Conservation (phyloP, 2,888 invertebrate genomes). For the Celastrina argiolus region DNA sequence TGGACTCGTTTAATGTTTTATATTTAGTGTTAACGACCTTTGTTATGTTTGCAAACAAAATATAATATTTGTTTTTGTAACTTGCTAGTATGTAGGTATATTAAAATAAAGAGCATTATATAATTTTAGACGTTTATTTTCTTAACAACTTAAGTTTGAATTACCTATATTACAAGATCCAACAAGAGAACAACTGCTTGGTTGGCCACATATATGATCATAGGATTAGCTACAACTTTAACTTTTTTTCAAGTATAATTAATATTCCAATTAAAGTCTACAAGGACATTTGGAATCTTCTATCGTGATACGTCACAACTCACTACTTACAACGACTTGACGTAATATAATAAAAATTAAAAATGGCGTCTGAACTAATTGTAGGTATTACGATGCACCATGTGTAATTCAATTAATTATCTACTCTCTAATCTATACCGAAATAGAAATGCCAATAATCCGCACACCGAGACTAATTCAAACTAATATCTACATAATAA, state of each 20-base stretch:
- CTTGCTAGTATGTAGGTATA: not conserved
- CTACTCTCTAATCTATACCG: not conserved
- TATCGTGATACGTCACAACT: not conserved
- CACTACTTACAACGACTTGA: too few relatives aligned
- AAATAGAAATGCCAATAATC: not conserved
- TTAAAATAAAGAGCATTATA: conserved; percentile 1
- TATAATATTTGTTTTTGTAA: not conserved
- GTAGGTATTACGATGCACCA: too few relatives aligned
- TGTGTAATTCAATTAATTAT: not conserved
- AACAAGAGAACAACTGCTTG: too few relatives aligned
- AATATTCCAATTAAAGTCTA: too few relatives aligned
- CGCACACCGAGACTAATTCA: conserved; percentile 1
- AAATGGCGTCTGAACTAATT: not conserved
- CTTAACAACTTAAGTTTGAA: not conserved
- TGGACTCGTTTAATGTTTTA: conserved; percentile 54
- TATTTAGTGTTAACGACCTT: conserved; percentile 22
- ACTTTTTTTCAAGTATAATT: too few relatives aligned
- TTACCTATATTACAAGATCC: too few relatives aligned
- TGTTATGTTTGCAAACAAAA: not conserved
- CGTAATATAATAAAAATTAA: too few relatives aligned
- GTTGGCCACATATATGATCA: too few relatives aligned
- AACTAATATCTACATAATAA: too few relatives aligned
- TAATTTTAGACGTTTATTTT: not conserved
- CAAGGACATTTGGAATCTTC: too few relatives aligned
- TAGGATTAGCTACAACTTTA: too few relatives aligned